These are phyloP conservation scores for Apis dorsata DNA, from an alignment of 1,140 invertebrate species.

Conservation along the genomic window DNA sequence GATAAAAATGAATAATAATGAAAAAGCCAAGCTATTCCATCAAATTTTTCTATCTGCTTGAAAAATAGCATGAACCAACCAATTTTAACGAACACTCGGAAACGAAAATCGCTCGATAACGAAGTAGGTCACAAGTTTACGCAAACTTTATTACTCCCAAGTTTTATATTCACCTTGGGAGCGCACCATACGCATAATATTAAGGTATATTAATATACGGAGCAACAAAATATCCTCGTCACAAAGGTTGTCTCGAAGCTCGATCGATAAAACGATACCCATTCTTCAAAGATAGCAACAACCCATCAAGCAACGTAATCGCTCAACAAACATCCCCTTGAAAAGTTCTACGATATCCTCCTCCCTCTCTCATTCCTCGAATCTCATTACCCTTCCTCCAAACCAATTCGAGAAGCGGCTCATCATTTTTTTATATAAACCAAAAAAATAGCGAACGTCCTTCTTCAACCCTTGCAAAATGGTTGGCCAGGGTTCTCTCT, in stretches of 20 bases:
- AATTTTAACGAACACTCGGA: neutral
- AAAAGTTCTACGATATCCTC: neutral
- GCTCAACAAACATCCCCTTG: neutral
- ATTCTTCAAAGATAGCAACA: neutral
- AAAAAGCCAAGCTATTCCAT: too few relatives aligned
- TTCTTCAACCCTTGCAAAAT: constrained; percentile 25
- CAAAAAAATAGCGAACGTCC: too few relatives aligned
- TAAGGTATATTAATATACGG: neutral
- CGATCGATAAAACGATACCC: neutral
- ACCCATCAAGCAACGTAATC: neutral
- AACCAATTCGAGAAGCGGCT: too few relatives aligned
- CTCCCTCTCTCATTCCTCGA: too few relatives aligned
- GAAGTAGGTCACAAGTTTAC: constrained; percentile 5
- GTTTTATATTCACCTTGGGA: neutral
- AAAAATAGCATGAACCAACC: neutral
- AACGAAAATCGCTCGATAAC: neutral
- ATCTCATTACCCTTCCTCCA: too few relatives aligned
- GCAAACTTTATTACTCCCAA: neutral
- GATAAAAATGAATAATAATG: too few relatives aligned
- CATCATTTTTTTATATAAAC: too few relatives aligned
- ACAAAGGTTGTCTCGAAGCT: neutral
- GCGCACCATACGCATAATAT: neutral
- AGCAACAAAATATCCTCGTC: neutral
- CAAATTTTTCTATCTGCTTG: neutral
- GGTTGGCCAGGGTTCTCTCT: neutral